Percentiles rank a stretch among this genome's conserved stretches.
Evolutionary conservation across 2,797 vertebrate genomes (phyloP).

Genomic region (Cossypha polioptera): DNA sequence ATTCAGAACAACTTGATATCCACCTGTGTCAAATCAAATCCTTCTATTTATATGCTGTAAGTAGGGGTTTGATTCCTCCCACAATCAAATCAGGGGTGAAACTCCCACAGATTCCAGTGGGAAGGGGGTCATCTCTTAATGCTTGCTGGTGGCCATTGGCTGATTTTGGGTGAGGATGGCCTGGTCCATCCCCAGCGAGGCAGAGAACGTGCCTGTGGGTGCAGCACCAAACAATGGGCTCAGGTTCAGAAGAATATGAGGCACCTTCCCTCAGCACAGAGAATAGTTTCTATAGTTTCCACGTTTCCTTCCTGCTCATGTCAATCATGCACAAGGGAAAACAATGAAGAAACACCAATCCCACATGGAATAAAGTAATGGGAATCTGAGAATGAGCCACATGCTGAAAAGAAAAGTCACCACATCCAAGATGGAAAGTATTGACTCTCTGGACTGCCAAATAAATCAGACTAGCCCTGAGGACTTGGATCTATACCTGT

Average conservation of each 20-base stretch:
- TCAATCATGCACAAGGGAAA: background rate
- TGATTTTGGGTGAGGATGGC: background rate
- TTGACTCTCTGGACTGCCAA: background rate
- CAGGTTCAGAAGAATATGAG: background rate
- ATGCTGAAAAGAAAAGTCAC: background rate
- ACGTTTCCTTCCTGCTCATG: conserved; percentile 55
- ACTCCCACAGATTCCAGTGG: background rate
- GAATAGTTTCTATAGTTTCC: conserved; percentile 48
- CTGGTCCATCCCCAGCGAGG: rapidly evolving
- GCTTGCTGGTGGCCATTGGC: background rate
- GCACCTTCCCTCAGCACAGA: background rate
- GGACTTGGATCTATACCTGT: background rate
- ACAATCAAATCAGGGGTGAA: background rate
- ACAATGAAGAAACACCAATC: conserved; percentile 38
- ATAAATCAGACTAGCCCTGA: conserved; percentile 21
- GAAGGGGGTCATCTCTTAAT: background rate
- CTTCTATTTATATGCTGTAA: background rate
- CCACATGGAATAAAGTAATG: background rate
- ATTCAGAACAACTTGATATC: conserved; percentile 8
- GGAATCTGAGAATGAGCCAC: background rate
- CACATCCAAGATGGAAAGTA: background rate
- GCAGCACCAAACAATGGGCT: background rate
- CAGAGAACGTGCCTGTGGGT: background rate
- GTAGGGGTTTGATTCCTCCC: background rate
- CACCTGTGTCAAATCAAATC: conserved; percentile 32